Conservation (phyloP, 2,113 vertebrate species). For the Cranoglanis bouderius region DNA sequence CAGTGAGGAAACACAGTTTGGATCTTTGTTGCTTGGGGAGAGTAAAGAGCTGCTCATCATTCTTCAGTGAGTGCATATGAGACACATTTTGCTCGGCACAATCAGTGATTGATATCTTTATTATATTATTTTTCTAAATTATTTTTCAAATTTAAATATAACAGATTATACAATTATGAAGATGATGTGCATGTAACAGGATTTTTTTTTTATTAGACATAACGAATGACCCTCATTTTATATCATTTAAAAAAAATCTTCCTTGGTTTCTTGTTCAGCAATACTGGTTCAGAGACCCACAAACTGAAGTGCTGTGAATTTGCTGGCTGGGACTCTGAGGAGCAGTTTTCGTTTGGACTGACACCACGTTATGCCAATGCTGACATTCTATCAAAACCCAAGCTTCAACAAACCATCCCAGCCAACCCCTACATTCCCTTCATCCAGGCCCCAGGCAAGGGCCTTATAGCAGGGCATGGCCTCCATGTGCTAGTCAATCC, state of each 20-base stretch:
- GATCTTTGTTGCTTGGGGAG: constrained; percentile 77
- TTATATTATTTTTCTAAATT: not conserved
- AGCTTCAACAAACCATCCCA: not conserved
- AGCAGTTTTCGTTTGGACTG: constrained; percentile 75
- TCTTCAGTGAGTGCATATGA: constrained; percentile 81
- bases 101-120: not conserved
- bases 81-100: not conserved
- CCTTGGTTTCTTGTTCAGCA: constrained; percentile 71
- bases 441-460: not conserved
- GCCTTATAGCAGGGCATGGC: not conserved
- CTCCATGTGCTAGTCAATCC: not conserved
- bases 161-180: not conserved
- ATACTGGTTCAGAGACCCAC: constrained; percentile 77
- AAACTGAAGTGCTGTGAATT: constrained; percentile 82
- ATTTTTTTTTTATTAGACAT: not conserved
- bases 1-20: constrained; percentile 79
- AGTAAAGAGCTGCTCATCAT: constrained; percentile 74
- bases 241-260: not conserved
- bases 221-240: not conserved
- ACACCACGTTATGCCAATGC: not conserved
- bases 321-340: constrained; percentile 85
- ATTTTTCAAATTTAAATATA: not conserved
- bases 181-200: not conserved
- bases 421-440: not conserved
- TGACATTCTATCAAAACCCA: constrained; percentile 3